phyloP scores from a whole-genome alignment of 2,113 vertebrate genomes.

The Amblyornis subalaris region DNA sequence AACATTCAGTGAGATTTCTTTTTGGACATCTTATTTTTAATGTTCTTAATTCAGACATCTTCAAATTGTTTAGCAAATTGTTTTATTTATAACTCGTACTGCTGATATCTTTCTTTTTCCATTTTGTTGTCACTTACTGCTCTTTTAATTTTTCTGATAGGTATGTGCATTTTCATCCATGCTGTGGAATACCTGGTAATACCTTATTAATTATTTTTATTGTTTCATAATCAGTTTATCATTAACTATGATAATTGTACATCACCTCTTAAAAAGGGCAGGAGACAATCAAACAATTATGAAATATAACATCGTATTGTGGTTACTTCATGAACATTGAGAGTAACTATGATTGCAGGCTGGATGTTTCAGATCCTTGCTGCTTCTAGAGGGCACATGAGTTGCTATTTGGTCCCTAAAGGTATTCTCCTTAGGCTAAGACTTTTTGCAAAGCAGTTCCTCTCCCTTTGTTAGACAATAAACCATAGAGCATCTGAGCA shows the following conservation, averaged over 20 bases:
- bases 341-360: background rate
- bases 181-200: background rate
- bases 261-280: background rate
- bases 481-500: background rate
- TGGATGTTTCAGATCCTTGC: background rate
- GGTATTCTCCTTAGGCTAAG: background rate
- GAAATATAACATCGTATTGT: background rate
- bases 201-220: background rate
- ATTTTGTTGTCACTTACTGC: background rate
- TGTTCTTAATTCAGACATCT: background rate
- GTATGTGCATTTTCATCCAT: background rate
- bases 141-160: background rate
- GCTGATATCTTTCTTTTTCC: background rate
- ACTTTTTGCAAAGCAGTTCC: background rate
- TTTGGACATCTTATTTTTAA: background rate
- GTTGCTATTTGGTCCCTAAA: background rate
- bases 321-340: background rate
- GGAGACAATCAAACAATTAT: background rate
- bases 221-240: background rate
- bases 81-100: background rate
- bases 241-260: background rate
- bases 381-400: background rate
- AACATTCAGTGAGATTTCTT: background rate
- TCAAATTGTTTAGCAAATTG: background rate
- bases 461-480: background rate